Base-by-base conservation (phyloP, 2,888 invertebrate genomes). In the Cephus rjabovi region DNA sequence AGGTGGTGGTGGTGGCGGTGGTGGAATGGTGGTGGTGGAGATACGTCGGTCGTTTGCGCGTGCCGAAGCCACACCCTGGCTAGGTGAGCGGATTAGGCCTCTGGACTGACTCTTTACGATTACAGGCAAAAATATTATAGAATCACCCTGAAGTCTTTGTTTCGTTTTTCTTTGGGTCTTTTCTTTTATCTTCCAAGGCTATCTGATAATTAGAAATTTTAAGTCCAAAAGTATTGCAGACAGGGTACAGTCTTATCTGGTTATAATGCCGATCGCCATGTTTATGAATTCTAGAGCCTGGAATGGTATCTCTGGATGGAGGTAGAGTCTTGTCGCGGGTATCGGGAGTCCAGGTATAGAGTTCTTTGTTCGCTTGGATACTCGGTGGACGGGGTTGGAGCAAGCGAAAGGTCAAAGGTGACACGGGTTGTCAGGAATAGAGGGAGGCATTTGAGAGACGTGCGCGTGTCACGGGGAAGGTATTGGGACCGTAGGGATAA, bases 61-160 rank as follows among this genome's bases (percentile, higher is more conserved):
- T 71, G 76, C 23, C 74, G 79, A 81, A 81, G 84, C 82, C 83
- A 83, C 83, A 83, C 81, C 84, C 81, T 77, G 77, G 74, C 81
- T 40, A 79, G 73, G 79, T 56, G 56, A 56, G 56, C 56, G 56
- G 56, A 56, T 56, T 56, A 56, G 23, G 23, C 56, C 23, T 56
- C 56, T 56, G 23, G 56, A 56, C 56, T 9, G 56, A 6, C 2
- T 56, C 23, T 56, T 23, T 56, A 56, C 56, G 23, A 23, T 56
- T 56, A 56, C 56, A 23, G 23, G 9, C 56, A 56, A 56, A 56
- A 56, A 56, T 56, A 23, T 23, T 2, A 23, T 56, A 56, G 23
- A 56, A 23, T 56, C 6, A 56, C 23, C 23, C 23, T 56, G 23
- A 23, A 9, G 15, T 56, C 9, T 23, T 56, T 56, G 9, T 56